Evolutionary conservation across 2,888 invertebrate genomes (phyloP).

Genomic region (Cerastoderma edule): DNA sequence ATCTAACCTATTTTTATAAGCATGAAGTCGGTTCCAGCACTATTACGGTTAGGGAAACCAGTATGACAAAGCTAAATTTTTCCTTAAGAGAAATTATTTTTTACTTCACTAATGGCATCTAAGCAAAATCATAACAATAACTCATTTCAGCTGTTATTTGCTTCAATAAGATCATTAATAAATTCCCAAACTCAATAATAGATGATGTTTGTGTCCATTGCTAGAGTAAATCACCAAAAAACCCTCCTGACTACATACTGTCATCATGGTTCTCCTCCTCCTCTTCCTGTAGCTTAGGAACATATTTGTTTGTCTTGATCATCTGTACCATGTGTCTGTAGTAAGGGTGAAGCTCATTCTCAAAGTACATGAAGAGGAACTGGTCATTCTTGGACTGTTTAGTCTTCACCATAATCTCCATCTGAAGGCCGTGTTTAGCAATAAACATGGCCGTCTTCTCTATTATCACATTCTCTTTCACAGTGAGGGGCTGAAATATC

Average conservation of each 20-base stretch:
- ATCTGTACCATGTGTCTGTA: constrained; percentile 88
- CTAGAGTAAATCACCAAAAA: background rate
- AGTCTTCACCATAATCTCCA: constrained; percentile 99
- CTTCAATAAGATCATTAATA: too few relatives aligned
- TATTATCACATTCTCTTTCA: constrained; percentile 96
- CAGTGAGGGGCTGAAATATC: constrained; percentile 92
- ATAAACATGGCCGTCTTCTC: constrained; percentile 91
- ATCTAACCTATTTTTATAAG: too few relatives aligned
- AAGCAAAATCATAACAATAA: too few relatives aligned
- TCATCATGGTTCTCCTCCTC: constrained; percentile 54
- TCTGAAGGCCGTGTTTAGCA: constrained; percentile 94
- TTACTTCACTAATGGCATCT: too few relatives aligned
- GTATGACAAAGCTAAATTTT: too few relatives aligned
- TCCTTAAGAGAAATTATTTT: too few relatives aligned
- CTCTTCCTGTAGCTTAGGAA: constrained; percentile 64
- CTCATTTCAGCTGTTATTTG: too few relatives aligned
- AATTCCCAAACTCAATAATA: too few relatives aligned
- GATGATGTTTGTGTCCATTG: background rate
- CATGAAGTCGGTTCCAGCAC: too few relatives aligned
- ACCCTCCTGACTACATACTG: constrained; percentile 34
- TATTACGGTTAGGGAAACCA: too few relatives aligned
- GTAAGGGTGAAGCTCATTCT: constrained; percentile 92
- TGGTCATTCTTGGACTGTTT: constrained; percentile 97
- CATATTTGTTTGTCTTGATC: constrained; percentile 81
- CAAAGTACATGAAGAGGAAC: constrained; percentile 96